Conservation (phyloP, 2,797 vertebrate genomes). For the Gobio occitaniae region DNA sequence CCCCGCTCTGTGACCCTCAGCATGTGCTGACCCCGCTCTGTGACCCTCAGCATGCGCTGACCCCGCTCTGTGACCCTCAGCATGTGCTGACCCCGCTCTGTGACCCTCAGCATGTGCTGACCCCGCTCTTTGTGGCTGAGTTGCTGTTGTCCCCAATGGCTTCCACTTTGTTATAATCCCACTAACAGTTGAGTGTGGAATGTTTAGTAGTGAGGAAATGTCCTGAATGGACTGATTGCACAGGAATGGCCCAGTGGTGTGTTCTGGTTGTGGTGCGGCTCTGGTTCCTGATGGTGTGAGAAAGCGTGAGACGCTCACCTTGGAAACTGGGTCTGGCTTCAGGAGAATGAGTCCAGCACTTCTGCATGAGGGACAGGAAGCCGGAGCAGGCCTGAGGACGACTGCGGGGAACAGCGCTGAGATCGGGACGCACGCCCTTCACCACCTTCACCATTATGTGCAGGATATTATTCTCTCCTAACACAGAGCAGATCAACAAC, state of each 20-base stretch:
- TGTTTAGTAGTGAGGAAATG: too few relatives aligned
- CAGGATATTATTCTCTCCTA: slow-evolving; percentile 96
- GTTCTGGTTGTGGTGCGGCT: neutral
- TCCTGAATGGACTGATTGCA: too few relatives aligned
- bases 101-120: too few relatives aligned
- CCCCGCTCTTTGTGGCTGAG: too few relatives aligned
- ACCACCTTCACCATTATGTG: slow-evolving; percentile 99
- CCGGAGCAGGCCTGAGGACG: slow-evolving; percentile 86
- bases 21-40: too few relatives aligned
- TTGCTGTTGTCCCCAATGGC: too few relatives aligned
- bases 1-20: too few relatives aligned
- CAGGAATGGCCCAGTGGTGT: neutral
- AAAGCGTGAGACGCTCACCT: slow-evolving; percentile 76
- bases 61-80: too few relatives aligned
- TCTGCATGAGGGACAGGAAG: slow-evolving; percentile 91
- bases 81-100: too few relatives aligned
- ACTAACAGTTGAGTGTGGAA: too few relatives aligned
- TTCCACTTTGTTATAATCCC: too few relatives aligned
- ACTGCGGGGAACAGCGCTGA: slow-evolving; percentile 84
- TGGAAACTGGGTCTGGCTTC: slow-evolving; percentile 91
- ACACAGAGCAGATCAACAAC: neutral
- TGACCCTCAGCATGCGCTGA: too few relatives aligned
- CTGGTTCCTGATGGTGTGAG: neutral
- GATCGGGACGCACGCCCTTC: slow-evolving; percentile 92
- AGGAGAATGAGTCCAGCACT: slow-evolving; percentile 91